Conservation (phyloP, 2,113 vertebrate genomes). For the Crocuta crocuta region DNA sequence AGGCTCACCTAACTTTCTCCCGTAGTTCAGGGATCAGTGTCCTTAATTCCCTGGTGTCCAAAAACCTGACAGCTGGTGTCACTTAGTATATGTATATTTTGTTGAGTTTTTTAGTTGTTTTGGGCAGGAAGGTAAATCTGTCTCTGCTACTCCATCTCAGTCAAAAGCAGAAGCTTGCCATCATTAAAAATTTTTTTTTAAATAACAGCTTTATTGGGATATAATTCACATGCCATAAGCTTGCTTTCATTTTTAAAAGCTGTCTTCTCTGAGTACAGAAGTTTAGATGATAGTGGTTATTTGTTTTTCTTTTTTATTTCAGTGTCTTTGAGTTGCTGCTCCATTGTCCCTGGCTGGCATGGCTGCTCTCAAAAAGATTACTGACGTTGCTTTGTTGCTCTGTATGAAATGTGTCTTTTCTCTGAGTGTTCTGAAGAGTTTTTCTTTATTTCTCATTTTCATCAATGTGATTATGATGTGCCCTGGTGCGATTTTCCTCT, state of each 20-base stretch:
- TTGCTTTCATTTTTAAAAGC: background rate
- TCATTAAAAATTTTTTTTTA: background rate
- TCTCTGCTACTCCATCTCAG: background rate
- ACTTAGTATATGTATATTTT: background rate
- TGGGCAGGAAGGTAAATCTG: background rate
- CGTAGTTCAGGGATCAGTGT: no score
- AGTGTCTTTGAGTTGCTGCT: background rate
- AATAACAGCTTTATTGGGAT: background rate
- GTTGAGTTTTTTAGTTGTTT: background rate
- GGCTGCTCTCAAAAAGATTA: background rate
- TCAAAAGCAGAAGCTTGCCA: background rate
- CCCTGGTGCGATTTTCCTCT: background rate
- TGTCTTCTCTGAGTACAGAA: background rate
- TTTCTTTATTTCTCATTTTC: background rate
- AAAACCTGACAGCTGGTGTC: background rate
- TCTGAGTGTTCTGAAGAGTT: background rate
- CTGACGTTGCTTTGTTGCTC: background rate
- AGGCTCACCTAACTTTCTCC: accelerated
- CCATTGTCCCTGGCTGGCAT: no score
- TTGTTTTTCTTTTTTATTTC: no score
- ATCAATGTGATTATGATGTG: background rate
- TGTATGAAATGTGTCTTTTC: background rate
- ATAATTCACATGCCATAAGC: background rate
- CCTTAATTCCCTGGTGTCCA: background rate
- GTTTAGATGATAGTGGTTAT: accelerated